Percentiles rank a stretch among this genome's conserved stretches.
Evolutionary conservation across 2,113 vertebrate species (phyloP).

Genomic region (Calyptomena viridis): DNA sequence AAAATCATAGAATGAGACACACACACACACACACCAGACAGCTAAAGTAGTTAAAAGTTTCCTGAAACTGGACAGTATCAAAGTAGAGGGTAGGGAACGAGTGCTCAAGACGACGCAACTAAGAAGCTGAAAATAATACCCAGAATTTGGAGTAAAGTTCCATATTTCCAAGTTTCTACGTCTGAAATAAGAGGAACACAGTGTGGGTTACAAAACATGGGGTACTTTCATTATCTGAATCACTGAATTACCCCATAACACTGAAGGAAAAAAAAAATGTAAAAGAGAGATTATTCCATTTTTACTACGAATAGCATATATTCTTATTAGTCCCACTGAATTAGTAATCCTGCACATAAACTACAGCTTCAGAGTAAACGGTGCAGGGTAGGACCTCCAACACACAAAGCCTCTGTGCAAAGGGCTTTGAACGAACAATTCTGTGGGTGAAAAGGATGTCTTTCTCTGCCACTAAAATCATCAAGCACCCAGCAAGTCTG

Average conservation of each 20-base stretch:
- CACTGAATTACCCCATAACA: background rate
- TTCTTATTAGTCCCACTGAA: background rate
- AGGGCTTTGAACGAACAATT: fast-evolving
- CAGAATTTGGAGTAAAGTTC: background rate
- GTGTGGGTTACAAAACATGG: background rate
- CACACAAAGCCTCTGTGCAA: fast-evolving
- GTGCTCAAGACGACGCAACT: background rate
- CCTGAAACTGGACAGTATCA: background rate
- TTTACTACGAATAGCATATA: background rate
- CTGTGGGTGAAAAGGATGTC: fast-evolving
- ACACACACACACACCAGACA: background rate
- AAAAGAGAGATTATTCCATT: background rate
- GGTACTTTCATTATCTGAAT: background rate
- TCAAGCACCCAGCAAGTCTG: background rate
- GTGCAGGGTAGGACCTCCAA: fast-evolving
- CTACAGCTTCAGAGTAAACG: fast-evolving
- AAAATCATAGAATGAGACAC: background rate
- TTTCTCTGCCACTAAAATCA: background rate
- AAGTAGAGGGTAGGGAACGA: background rate
- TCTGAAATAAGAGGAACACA: background rate
- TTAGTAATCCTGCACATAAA: background rate
- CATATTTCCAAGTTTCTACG: background rate
- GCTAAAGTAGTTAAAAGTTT: background rate
- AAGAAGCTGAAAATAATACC: background rate
- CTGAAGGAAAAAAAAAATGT: background rate